These are phyloP conservation scores for Chinchilla lanigera DNA, from an alignment of 2,113 vertebrate species.

Conservation along the genomic window DNA sequence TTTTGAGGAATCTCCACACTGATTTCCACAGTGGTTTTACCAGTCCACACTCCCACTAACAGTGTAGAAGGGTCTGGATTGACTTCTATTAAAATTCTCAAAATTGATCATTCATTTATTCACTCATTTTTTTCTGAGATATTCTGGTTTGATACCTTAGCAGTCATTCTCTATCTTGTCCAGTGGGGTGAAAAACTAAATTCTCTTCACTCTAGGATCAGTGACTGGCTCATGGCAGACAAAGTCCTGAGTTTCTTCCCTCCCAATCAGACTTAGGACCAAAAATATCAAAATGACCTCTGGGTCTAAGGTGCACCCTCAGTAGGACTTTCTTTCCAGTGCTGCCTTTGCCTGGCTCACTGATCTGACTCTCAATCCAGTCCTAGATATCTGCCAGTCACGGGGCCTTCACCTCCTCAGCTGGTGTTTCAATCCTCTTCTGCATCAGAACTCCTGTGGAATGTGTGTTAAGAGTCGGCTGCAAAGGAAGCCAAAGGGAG, in stretches of 20 bases:
- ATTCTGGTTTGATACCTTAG: background rate
- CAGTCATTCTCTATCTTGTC: background rate
- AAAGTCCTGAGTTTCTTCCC: background rate
- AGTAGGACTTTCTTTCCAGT: background rate
- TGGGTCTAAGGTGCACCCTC: accelerated
- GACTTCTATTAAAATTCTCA: background rate
- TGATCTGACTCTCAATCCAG: background rate
- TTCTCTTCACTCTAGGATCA: background rate
- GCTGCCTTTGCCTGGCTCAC: background rate
- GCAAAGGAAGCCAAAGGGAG: background rate
- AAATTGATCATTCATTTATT: background rate
- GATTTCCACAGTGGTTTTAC: too few relatives aligned
- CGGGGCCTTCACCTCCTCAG: background rate
- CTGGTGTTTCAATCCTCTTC: background rate
- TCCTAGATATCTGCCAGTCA: background rate
- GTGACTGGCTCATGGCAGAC: background rate
- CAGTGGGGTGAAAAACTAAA: background rate
- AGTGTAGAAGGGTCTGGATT: background rate
- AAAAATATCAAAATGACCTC: background rate
- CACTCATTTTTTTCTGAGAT: background rate
- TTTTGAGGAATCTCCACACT: too few relatives aligned
- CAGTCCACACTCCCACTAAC: too few relatives aligned
- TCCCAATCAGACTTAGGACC: background rate
- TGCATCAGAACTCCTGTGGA: accelerated
- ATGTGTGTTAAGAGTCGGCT: too few relatives aligned